Evolutionary conservation across 2,888 invertebrate genomes (phyloP).

Genomic region (Aporophyla nigra): DNA sequence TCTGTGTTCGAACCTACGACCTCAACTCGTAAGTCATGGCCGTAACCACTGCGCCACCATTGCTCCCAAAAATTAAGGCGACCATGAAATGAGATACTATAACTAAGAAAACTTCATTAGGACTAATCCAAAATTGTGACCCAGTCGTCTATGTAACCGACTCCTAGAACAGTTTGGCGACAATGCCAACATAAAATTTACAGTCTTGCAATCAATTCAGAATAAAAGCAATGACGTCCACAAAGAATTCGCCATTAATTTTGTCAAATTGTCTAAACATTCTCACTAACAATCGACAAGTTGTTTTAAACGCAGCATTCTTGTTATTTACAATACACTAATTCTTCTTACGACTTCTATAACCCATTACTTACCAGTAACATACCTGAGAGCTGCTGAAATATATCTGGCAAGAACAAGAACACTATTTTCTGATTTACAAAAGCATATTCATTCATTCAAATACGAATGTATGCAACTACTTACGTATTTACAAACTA

Average conservation of each 20-base stretch:
- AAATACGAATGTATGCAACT: conserved; percentile 46
- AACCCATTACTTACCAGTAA: conserved; percentile 59
- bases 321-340: conserved; percentile 60
- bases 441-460: conserved; percentile 52
- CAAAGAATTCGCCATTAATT: conserved; percentile 67
- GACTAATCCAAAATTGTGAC: not conserved
- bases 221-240: conserved; percentile 63
- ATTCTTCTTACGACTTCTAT: conserved; percentile 56
- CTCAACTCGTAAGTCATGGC: no score
- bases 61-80: no score
- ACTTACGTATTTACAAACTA: conserved; percentile 39
- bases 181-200: conserved; percentile 32
- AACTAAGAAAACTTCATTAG: not conserved
- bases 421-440: conserved; percentile 54
- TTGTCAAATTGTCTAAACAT: conserved; percentile 61
- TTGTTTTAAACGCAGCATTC: conserved; percentile 63
- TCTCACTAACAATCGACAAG: conserved; percentile 67
- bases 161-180: conserved; percentile 17
- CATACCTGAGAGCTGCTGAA: conserved; percentile 47
- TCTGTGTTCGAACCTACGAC: no score
- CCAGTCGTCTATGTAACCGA: not conserved
- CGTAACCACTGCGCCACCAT: no score
- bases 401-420: conserved; percentile 48
- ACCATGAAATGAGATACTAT: not conserved
- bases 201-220: conserved; percentile 34